Base-by-base conservation (phyloP, 1,140 invertebrate genomes). In the Orchesella cincta region DNA sequence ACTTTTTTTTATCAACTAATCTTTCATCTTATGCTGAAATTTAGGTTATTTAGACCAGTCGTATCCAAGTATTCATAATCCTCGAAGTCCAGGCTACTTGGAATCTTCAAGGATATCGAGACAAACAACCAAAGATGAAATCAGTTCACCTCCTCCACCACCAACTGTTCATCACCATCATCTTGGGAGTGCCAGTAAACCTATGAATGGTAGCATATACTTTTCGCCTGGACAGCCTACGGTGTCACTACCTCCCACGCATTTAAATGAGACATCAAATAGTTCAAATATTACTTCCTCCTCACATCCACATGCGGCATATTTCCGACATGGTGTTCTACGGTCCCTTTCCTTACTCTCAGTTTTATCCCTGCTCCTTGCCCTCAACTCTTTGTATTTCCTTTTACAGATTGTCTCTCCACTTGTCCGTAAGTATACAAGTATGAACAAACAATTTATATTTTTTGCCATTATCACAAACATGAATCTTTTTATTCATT, bases 301-400 rank as follows among this genome's bases (percentile, higher is more conserved):
- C 18, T 46, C 70, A 46, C 74, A 77, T 51, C 33, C 33, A 0
- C 74, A 75, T 35, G 39, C 70, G n/a, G 74, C 79, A 28, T 29
- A 57, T 23, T 82, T 79, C 77, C 77, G 81, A 23, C 73, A 80
- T 52, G 79, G 81, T 26, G 79, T 82, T 35, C 79, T 82, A 33
- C 57, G 81, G 5, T 80, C 81, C 20, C 71, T 82, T 39, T 74
- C 79, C 18, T 73, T 82, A 28, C 76, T 82, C 1, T 80, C 81
- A 26, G 74, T 82, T 23, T 75, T 82, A 20, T 80, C 81, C n/a
- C 77, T 82, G 14, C 74, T 82, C 26, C 76, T 82, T 18, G 79
- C 81, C 23, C 79, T 82, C 73, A 82, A 80, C 64, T 80, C 79
- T n/a, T 70, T 82, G 26, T 51, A 80, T 51, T 82, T 82, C 76